These are phyloP conservation scores for Cyaniris semiargus DNA, from an alignment of 2,888 invertebrate species.

Conservation along the genomic window DNA sequence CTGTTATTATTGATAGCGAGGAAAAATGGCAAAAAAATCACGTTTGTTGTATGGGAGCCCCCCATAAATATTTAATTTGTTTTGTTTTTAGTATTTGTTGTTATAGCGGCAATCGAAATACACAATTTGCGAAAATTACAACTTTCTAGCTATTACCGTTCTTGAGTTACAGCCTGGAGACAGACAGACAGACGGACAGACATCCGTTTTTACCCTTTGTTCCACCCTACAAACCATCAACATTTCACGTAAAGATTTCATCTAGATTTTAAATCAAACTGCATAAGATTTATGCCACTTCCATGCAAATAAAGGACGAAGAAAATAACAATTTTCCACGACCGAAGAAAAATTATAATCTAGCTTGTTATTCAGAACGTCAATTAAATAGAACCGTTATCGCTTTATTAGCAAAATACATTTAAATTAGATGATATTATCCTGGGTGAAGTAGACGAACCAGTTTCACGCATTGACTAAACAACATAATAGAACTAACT, in stretches of 20 bases:
- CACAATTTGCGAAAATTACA: too few species aligned
- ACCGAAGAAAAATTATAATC: not conserved
- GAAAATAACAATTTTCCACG: slow-evolving; percentile 1
- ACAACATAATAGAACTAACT: slow-evolving; percentile 19
- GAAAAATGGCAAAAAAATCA: too few species aligned
- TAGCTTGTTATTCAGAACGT: slow-evolving; percentile 12
- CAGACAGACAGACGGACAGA: too few species aligned
- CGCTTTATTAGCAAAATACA: slow-evolving; percentile 4
- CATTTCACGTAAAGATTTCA: not conserved
- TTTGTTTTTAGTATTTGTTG: too few species aligned
- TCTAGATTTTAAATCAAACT: too few species aligned
- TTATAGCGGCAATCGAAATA: too few species aligned
- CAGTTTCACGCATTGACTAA: slow-evolving; percentile 17
- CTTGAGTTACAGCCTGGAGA: too few species aligned
- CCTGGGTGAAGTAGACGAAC: slow-evolving; percentile 13
- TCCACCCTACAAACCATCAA: not conserved
- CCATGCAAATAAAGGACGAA: not conserved
- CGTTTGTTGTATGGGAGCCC: too few species aligned
- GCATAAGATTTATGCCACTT: not conserved
- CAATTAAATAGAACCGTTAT: slow-evolving; percentile 25
- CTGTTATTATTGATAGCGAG: too few species aligned
- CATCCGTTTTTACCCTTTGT: too few species aligned
- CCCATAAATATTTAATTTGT: too few species aligned
- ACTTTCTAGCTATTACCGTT: too few species aligned
- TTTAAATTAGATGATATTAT: slow-evolving; percentile 26